These are phyloP conservation scores for Magallana angulata DNA, from an alignment of 1,140 invertebrate species.

Conservation along the genomic window DNA sequence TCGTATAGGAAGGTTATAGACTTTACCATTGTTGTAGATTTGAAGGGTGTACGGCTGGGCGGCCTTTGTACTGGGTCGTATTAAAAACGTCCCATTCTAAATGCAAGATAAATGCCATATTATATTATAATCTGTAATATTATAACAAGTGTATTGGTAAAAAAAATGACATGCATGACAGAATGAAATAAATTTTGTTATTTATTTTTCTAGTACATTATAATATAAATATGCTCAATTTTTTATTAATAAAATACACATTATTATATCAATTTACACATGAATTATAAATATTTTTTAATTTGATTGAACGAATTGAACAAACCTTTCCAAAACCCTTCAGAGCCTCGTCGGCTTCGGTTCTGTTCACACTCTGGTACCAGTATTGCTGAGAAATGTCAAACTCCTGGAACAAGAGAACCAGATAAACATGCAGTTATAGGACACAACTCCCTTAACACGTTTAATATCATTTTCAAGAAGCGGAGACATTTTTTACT, in stretches of 20 bases:
- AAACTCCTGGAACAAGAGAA: background rate
- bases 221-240: too few species aligned
- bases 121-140: too few species aligned
- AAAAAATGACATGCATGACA: too few species aligned
- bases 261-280: too few species aligned
- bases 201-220: too few species aligned
- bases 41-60: slow-evolving; percentile 6
- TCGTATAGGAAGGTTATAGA: slow-evolving; percentile 33
- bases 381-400: background rate
- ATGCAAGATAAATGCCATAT: background rate
- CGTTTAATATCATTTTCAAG: too few species aligned
- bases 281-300: background rate
- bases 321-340: slow-evolving; percentile 24
- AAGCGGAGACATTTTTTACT: background rate
- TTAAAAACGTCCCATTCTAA: slow-evolving; percentile 34
- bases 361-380: slow-evolving; percentile 19
- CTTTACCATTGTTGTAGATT: slow-evolving; percentile 6
- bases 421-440: too few species aligned
- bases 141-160: too few species aligned
- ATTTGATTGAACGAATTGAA: too few species aligned
- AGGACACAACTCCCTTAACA: too few species aligned
- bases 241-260: too few species aligned
- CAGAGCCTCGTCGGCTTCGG: background rate
- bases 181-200: too few species aligned
- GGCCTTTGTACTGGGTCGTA: slow-evolving; percentile 24